phyloP scores from a whole-genome alignment of 2,888 invertebrate species.

The Caradrina clavipalpis region DNA sequence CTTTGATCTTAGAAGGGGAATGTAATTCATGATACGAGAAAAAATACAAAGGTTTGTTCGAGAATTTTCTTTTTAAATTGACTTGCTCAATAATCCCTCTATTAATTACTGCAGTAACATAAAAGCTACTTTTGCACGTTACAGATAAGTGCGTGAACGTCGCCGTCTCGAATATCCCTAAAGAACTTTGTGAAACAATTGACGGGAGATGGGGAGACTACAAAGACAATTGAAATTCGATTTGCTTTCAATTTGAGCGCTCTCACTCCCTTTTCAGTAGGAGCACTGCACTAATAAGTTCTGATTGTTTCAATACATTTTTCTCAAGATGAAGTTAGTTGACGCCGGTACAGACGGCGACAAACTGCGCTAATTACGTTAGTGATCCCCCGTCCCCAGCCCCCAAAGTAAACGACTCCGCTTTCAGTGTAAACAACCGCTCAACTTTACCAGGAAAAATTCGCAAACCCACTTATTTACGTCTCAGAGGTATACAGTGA shows the following conservation, averaged over 20 bases:
- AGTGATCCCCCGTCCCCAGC: conserved; percentile 77
- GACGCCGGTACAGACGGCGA: conserved; percentile 76
- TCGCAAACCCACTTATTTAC: conserved; percentile 87
- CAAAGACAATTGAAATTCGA: conserved; percentile 66
- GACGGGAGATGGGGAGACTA: conserved; percentile 55
- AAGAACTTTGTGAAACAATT: conserved; percentile 62
- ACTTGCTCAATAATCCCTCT: conserved; percentile 17
- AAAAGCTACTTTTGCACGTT: conserved; percentile 43
- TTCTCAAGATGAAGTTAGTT: conserved; percentile 76
- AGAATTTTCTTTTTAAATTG: neutral
- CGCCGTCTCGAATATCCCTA: conserved; percentile 47
- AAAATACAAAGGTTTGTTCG: conserved; percentile 3
- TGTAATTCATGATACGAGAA: conserved; percentile 21
- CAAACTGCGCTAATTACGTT: conserved; percentile 87
- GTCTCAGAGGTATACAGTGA: conserved; percentile 83
- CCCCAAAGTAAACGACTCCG: conserved; percentile 87
- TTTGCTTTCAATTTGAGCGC: conserved; percentile 64
- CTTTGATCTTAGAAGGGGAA: conserved; percentile 38
- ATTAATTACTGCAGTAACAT: conserved; percentile 28
- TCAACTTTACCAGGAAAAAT: conserved; percentile 88
- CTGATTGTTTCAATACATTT: conserved; percentile 76
- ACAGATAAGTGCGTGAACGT: conserved; percentile 49
- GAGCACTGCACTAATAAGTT: conserved; percentile 71
- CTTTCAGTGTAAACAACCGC: conserved; percentile 88
- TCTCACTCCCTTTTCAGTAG: conserved; percentile 56